A percentile compares a stretch with the other conserved stretches of the same genome.
Conservation (phyloP, 35 echinoderm and acorn worm genomes). For the Amphiura filiformis region DNA sequence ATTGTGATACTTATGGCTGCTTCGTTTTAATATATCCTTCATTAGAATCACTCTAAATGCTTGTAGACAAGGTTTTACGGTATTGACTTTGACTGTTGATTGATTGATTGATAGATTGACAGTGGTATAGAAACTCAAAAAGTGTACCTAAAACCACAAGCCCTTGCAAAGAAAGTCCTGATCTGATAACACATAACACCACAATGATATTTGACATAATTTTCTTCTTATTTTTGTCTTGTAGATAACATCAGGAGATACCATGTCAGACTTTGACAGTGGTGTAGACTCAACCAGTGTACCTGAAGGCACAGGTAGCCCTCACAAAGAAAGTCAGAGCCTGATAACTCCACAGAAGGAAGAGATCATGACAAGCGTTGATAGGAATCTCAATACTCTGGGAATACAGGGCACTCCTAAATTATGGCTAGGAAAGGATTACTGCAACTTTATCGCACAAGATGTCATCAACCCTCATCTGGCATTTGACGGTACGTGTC, state of each 20-base stretch:
- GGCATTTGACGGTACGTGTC: constrained; percentile 75
- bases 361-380: constrained; percentile 56
- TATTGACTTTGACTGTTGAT: too few relatives aligned
- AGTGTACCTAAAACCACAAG: too few relatives aligned
- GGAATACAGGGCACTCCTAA: constrained; percentile 60
- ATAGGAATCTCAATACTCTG: constrained; percentile 46
- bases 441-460: constrained; percentile 80
- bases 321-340: background rate
- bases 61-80: too few relatives aligned
- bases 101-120: too few relatives aligned
- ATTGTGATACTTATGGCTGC: too few relatives aligned
- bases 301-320: background rate
- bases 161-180: too few relatives aligned
- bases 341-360: background rate
- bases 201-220: too few relatives aligned
- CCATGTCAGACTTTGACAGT: constrained; percentile 1
- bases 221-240: too few relatives aligned
- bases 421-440: constrained; percentile 94
- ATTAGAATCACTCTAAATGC: too few relatives aligned
- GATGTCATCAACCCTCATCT: constrained; percentile 73
- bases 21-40: too few relatives aligned
- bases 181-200: too few relatives aligned
- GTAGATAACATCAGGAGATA: background rate
- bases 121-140: too few relatives aligned
- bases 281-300: constrained; percentile 1